These are phyloP conservation scores for Drosophila sordidapex DNA, from an alignment of 2,888 invertebrate genomes.

Conservation along the genomic window DNA sequence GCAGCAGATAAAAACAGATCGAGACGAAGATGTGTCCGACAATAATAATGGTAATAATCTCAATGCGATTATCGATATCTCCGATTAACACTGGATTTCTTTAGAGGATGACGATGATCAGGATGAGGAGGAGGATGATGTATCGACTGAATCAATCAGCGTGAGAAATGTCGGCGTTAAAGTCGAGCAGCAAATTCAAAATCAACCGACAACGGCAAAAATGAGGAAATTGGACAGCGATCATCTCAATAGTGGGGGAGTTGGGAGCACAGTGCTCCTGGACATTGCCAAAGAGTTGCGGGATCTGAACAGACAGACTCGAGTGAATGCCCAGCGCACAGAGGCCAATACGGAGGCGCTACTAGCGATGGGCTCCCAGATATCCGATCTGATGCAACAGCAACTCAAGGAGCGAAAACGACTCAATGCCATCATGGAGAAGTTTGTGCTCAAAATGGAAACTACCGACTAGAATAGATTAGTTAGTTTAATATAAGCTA, in stretches of 20 bases:
- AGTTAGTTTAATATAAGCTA: constrained; percentile 3
- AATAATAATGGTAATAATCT: constrained; percentile 56
- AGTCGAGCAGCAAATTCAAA: constrained; percentile 32
- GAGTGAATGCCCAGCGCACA: constrained; percentile 60
- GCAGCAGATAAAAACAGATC: constrained; percentile 52
- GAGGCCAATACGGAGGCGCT: constrained; percentile 67
- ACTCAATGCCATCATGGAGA: constrained; percentile 67
- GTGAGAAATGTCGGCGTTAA: constrained; percentile 26
- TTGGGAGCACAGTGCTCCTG: constrained; percentile 37
- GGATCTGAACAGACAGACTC: constrained; percentile 59
- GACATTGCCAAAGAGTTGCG: constrained; percentile 66
- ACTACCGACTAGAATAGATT: constrained; percentile 46
- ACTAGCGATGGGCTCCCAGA: constrained; percentile 63
- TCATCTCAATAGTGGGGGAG: constrained; percentile 11
- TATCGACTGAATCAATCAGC: constrained; percentile 36
- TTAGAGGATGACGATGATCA: constrained; percentile 38
- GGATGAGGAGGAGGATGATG: constrained; percentile 43
- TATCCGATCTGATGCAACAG: constrained; percentile 68
- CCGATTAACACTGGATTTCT: neutral
- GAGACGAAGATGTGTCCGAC: constrained; percentile 44
- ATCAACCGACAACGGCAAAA: constrained; percentile 30
- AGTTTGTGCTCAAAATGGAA: constrained; percentile 70
- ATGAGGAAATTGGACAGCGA: constrained; percentile 46
- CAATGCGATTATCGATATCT: neutral
- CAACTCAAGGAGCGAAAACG: constrained; percentile 67